A percentile compares a stretch with the other conserved stretches of the same genome.
phyloP scores from a whole-genome alignment of 2,113 vertebrate species.

The Thunnus thynnus region DNA sequence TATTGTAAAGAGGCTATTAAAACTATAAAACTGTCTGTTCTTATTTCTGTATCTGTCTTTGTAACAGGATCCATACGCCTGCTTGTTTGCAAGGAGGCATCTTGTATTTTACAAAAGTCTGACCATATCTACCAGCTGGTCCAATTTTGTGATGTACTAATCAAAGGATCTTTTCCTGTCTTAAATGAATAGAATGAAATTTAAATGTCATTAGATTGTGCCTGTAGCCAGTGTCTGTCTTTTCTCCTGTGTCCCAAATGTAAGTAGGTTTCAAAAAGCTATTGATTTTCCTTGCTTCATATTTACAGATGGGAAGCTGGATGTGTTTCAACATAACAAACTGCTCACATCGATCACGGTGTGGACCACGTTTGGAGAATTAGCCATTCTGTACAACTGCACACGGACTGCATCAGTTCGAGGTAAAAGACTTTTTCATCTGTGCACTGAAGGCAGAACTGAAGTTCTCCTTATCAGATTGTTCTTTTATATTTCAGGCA shows the following conservation, averaged over 20 bases:
- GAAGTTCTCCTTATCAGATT: not conserved
- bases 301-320: slow-evolving; percentile 90
- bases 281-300: slow-evolving; percentile 58
- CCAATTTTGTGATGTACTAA: not conserved
- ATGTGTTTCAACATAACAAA: slow-evolving; percentile 92
- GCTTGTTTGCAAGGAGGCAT: not conserved
- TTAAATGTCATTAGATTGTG: not conserved
- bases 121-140: not conserved
- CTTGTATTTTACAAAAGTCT: not conserved
- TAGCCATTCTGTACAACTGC: slow-evolving; percentile 96
- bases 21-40: too few species aligned
- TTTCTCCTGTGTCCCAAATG: slow-evolving; percentile 18
- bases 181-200: not conserved
- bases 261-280: not conserved
- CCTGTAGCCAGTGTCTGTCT: not conserved
- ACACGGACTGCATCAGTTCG: slow-evolving; percentile 93
- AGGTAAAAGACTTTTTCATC: slow-evolving; percentile 81
- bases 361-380: slow-evolving; percentile 94
- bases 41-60: not conserved
- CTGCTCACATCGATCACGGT: slow-evolving; percentile 89
- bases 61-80: not conserved
- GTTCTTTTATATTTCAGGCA: not conserved
- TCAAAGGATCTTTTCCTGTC: not conserved
- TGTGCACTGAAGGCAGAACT: not conserved
- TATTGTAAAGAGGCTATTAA: not conserved